Percentiles rank a stretch among this genome's conserved stretches.
Evolutionary conservation across 2,888 invertebrate genomes (phyloP).

Genomic region (Coenonympha arcania): DNA sequence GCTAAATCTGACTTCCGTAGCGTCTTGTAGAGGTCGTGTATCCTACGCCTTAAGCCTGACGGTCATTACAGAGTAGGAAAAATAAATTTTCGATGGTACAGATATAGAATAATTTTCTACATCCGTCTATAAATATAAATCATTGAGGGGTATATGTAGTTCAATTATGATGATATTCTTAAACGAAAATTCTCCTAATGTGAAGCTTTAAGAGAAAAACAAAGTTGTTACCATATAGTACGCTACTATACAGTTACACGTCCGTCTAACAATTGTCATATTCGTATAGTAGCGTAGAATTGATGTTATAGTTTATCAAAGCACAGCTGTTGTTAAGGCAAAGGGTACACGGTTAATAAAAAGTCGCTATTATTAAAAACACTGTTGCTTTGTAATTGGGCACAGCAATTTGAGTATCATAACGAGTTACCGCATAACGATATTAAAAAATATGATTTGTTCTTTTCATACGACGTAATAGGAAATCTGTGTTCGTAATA

Average conservation of each 20-base stretch:
- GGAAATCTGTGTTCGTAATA: neutral
- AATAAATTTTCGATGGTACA: neutral
- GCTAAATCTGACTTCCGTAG: constrained; percentile 42
- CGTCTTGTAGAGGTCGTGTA: constrained; percentile 19
- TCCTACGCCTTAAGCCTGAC: constrained; percentile 13
- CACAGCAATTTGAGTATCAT: constrained; percentile 12
- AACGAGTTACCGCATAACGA: constrained; percentile 11
- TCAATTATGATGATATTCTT: neutral
- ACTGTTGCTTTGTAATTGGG: constrained; percentile 3
- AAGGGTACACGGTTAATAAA: constrained; percentile 8
- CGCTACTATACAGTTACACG: constrained; percentile 4
- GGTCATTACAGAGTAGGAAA: neutral
- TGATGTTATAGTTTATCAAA: neutral
- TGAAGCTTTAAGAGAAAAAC: constrained; percentile 2
- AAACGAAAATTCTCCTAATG: neutral
- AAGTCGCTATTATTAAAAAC: constrained; percentile 9
- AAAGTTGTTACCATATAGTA: constrained; percentile 3
- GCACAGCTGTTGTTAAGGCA: neutral
- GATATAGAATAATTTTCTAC: constrained; percentile 2
- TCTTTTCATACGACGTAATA: neutral
- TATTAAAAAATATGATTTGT: neutral
- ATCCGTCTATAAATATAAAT: constrained; percentile 1
- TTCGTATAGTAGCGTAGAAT: neutral
- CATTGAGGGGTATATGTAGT: neutral
- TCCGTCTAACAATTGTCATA: constrained; percentile 7